phyloP scores from a whole-genome alignment of 2,113 vertebrate species.

The Callospermophilus lateralis region DNA sequence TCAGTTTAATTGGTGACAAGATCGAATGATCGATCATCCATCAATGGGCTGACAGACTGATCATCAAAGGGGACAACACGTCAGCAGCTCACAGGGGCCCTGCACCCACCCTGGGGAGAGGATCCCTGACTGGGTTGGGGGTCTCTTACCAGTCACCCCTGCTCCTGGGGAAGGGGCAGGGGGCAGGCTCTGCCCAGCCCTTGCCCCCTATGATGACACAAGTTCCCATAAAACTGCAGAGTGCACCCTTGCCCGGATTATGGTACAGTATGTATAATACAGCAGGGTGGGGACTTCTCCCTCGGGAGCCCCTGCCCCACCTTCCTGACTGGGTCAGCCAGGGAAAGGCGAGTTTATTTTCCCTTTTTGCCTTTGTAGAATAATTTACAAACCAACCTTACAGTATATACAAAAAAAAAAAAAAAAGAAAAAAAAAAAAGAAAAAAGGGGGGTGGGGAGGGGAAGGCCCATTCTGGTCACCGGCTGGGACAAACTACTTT shows the following conservation, averaged over 20 bases:
- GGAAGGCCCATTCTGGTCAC: conserved; percentile 22
- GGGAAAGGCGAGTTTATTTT: conserved; percentile 54
- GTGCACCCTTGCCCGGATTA: background rate
- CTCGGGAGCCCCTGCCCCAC: background rate
- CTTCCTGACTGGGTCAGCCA: background rate
- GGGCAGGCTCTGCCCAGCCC: background rate
- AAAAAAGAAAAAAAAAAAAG: background rate
- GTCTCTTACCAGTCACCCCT: background rate
- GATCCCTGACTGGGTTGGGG: background rate
- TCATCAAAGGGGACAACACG: conserved; percentile 36
- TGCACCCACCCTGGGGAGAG: background rate
- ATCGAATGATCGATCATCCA: conserved; percentile 55
- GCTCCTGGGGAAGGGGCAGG: background rate
- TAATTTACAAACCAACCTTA: conserved; percentile 94
- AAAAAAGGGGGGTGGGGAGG: conserved; percentile 54
- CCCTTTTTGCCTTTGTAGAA: conserved; percentile 80
- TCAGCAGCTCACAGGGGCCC: background rate
- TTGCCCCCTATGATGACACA: background rate
- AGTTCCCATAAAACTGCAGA: background rate
- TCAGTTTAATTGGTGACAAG: conserved; percentile 81
- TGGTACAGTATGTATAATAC: conserved; percentile 73
- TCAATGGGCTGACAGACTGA: background rate
- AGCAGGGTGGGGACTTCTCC: conserved; percentile 3
- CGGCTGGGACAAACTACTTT: conserved; percentile 56
- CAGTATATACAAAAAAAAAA: conserved; percentile 92